These are phyloP conservation scores for Germaria angustata DNA, from an alignment of 2,888 invertebrate species.

Conservation along the genomic window DNA sequence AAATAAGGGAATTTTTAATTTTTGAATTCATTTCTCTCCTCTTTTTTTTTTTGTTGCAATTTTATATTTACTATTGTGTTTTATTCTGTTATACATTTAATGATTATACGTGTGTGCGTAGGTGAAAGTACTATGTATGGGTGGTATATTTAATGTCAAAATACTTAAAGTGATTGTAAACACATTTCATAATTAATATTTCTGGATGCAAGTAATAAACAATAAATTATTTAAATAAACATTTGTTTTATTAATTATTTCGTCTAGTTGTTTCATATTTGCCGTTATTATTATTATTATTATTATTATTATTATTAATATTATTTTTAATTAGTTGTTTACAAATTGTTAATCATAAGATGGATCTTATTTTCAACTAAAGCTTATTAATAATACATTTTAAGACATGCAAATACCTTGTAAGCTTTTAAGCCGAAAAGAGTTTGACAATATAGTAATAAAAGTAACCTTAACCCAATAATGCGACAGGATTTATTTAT, in stretches of 20 bases:
- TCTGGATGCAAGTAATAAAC: constrained; percentile 40
- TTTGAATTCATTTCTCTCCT: not conserved
- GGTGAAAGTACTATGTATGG: not conserved
- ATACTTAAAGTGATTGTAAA: constrained; percentile 61
- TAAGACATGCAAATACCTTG: too few relatives aligned
- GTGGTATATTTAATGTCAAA: constrained; percentile 49
- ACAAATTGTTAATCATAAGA: not conserved
- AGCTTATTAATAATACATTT: too few relatives aligned
- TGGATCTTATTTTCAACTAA: not conserved
- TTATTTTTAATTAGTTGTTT: not conserved
- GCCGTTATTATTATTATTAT: too few relatives aligned
- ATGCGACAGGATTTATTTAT: too few relatives aligned
- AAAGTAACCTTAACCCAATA: too few relatives aligned
- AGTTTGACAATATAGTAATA: too few relatives aligned
- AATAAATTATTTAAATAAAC: too few relatives aligned
- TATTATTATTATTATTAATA: too few relatives aligned
- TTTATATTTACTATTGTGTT: constrained; percentile 17
- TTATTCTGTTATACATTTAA: not conserved
- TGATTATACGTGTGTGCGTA: not conserved
- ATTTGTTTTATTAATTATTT: constrained; percentile 61
- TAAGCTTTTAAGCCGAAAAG: too few relatives aligned
- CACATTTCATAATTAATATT: constrained; percentile 67
- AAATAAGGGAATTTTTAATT: constrained; percentile 2
- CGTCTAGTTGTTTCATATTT: constrained; percentile 30
- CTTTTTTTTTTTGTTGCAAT: not conserved